Evolutionary conservation across 1,140 invertebrate genomes (phyloP), one percentile per base, ranked within the genome.

Genomic region (Drosophila micromelanica): DNA sequence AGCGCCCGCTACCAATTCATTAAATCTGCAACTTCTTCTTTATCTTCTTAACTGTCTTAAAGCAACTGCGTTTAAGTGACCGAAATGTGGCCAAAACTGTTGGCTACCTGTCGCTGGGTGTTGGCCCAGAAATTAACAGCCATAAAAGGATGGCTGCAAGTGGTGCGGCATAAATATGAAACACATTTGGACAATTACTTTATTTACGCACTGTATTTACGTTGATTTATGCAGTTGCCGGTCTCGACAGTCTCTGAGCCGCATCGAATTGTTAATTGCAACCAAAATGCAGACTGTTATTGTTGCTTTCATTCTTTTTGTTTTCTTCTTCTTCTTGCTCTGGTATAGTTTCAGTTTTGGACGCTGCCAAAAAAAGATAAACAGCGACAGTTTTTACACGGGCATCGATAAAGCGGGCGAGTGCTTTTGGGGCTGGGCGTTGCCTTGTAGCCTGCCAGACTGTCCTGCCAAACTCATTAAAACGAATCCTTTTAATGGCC

Each of bases 401-500:
- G 59, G 11, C 40, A 27, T 38, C n/a, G n/a, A 37, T 12, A 32
- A 49, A 38, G 17, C 30, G 27, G 23, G 40, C 32, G 52, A 45
- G 46, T n/a, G 51, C 30, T 30, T 23, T 13, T 40, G 38, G 42
- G 49, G 23, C 20, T 4, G 12, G 27, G 64, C n/a, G 43, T 35
- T 17, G 52, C 73, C 73, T 73, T 84, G 80, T 71, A 57, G 78
- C 49, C 55, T 11, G 43, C 43, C 43, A 20, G 23, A 32, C 78
- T 73, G 59, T 70, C 48, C 35, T 87, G 81, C 82, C 82, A 86
- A 86, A 86, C 82, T 86, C 82, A 86, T 86, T 86, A 86, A 86
- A 86, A 86, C 78, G 82, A 86, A 87, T 86, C 82, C 86, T 86
- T 86, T 86, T 86, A 86, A 86, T 86, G 82, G 82, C 76, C 82